Conservation (phyloP, 2,888 invertebrate species). For the Apomyelois bistriatella region DNA sequence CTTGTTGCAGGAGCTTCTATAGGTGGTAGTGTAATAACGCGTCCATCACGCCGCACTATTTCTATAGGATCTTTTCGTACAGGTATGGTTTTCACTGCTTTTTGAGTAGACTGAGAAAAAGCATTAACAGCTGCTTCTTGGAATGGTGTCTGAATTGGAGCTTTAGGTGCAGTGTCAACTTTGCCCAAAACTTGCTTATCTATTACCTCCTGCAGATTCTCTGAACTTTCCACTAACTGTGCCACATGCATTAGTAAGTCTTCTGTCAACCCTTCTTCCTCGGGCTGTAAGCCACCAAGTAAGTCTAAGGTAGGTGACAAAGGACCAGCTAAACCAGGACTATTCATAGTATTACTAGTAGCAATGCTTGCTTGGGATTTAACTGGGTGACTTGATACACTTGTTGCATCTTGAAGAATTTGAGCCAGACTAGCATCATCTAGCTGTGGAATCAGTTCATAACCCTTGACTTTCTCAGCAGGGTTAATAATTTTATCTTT, state of each 20-base stretch:
- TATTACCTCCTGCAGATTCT: constrained; percentile 85
- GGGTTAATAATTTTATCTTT: constrained; percentile 39
- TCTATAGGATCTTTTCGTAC: constrained; percentile 82
- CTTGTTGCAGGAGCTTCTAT: constrained; percentile 91
- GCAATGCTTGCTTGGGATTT: constrained; percentile 54
- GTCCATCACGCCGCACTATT: constrained; percentile 86
- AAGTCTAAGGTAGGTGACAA: constrained; percentile 81
- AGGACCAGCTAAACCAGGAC: constrained; percentile 74
- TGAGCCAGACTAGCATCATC: constrained; percentile 74
- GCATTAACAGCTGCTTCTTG: constrained; percentile 37
- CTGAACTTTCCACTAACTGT: constrained; percentile 83
- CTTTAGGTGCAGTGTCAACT: constrained; percentile 52
- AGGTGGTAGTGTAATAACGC: constrained; percentile 88
- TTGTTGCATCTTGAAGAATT: constrained; percentile 66
- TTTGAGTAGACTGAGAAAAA: constrained; percentile 49
- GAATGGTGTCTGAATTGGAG: constrained; percentile 32
- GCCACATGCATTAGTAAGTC: constrained; percentile 87
- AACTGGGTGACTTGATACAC: constrained; percentile 39
- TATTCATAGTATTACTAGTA: constrained; percentile 56
- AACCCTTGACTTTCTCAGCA: constrained; percentile 53
- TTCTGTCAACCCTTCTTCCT: constrained; percentile 84
- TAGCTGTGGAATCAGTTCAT: constrained; percentile 66
- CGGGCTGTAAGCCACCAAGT: constrained; percentile 81
- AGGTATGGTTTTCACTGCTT: constrained; percentile 44
- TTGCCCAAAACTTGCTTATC: constrained; percentile 82